A percentile compares a stretch with the other conserved stretches of the same genome.
These are phyloP conservation scores for Gavialis gangeticus DNA, from an alignment of 2,113 vertebrate species.

Conservation along the genomic window DNA sequence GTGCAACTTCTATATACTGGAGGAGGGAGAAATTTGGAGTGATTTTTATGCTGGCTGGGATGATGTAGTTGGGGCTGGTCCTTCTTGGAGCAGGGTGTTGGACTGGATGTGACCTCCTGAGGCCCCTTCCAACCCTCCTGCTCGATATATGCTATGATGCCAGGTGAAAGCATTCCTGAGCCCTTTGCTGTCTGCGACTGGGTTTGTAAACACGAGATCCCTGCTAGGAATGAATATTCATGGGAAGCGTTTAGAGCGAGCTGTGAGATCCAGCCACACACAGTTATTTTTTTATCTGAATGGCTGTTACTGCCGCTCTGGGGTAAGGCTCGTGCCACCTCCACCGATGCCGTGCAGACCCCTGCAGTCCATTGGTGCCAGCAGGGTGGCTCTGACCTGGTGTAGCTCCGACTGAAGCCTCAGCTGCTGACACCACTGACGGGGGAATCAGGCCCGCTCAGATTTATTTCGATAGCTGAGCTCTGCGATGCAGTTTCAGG, in stretches of 20 bases:
- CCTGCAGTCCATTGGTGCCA: background rate
- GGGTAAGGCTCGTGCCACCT: background rate
- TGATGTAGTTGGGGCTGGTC: too few relatives aligned
- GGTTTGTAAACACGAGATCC: constrained; percentile 1
- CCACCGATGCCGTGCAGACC: background rate
- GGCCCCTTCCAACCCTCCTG: too few relatives aligned
- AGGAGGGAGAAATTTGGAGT: too few relatives aligned
- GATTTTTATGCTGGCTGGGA: too few relatives aligned
- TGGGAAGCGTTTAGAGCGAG: constrained; percentile 15
- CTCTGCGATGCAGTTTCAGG: background rate
- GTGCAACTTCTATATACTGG: too few relatives aligned
- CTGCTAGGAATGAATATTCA: constrained; percentile 29
- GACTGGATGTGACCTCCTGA: too few relatives aligned
- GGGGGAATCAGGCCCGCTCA: fast-evolving
- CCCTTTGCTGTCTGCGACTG: constrained; percentile 9
- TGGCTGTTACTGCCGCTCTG: background rate
- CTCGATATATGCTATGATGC: background rate
- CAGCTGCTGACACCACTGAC: fast-evolving
- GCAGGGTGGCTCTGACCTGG: background rate
- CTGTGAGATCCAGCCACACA: constrained; percentile 27
- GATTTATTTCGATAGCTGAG: too few relatives aligned
- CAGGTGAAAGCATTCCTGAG: constrained; percentile 52
- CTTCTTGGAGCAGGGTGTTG: too few relatives aligned
- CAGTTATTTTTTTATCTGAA: background rate
- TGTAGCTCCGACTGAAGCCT: fast-evolving